Percentiles rank a stretch among this genome's conserved stretches.
Evolutionary conservation across 35 echinoderm and acorn worm genomes (phyloP).

Genomic region (Chiridota heheva): DNA sequence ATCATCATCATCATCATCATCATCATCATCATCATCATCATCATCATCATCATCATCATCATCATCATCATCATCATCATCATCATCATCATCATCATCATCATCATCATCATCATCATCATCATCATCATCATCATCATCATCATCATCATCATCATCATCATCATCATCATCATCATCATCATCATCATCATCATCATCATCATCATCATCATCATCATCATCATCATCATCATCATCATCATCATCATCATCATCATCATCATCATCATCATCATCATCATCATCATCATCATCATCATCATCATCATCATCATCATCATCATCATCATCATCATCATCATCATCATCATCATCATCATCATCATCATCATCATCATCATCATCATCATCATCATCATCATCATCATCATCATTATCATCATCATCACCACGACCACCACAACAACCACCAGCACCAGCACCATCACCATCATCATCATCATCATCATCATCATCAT

Average conservation of each 20-base stretch:
- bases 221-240: not conserved
- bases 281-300: slow-evolving; percentile 1
- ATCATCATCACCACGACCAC: not conserved
- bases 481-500: not conserved
- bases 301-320: not conserved
- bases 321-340: not conserved
- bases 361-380: not conserved
- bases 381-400: not conserved
- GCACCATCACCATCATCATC: not conserved
- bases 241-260: not conserved
- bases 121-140: not conserved
- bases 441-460: not conserved
- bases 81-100: not conserved
- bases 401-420: not conserved
- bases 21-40: not conserved
- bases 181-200: not conserved
- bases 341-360: not conserved
- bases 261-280: not conserved
- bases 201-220: not conserved
- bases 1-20: slow-evolving; percentile 1
- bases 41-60: slow-evolving; percentile 1
- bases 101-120: not conserved
- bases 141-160: not conserved
- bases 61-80: not conserved
- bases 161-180: slow-evolving; percentile 5